phyloP scores from a whole-genome alignment of 1,140 invertebrate species.

The Drosophila gunungcola region DNA sequence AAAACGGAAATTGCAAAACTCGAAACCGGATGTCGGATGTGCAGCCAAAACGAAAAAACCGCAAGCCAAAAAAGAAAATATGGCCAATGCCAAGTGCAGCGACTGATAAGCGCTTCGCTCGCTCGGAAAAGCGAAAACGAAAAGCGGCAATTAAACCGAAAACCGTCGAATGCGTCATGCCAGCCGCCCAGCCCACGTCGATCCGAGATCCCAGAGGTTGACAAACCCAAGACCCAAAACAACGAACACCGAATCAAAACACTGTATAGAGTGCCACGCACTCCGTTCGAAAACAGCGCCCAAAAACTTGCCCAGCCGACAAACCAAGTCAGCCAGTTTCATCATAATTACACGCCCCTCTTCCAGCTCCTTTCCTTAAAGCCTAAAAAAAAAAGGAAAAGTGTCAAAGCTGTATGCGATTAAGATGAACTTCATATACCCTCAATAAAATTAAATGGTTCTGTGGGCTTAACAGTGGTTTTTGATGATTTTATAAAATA shows the following conservation, averaged over 20 bases:
- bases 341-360: constrained; percentile 64
- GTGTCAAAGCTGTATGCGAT: constrained; percentile 11
- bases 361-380: constrained; percentile 6
- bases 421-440: constrained; percentile 23
- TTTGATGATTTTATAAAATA: too few relatives aligned
- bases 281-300: constrained; percentile 24
- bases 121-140: constrained; percentile 39
- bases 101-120: constrained; percentile 42
- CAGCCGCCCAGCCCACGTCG: constrained; percentile 36
- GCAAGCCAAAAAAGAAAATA: constrained; percentile 38
- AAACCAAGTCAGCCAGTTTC: constrained; percentile 55
- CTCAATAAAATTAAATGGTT: constrained; percentile 3
- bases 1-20: constrained; percentile 46
- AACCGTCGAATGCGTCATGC: constrained; percentile 52
- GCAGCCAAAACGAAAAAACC: constrained; percentile 18
- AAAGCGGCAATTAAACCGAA: constrained; percentile 39
- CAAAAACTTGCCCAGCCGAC: constrained; percentile 41
- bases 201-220: constrained; percentile 42
- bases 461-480: too few relatives aligned
- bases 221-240: constrained; percentile 46
- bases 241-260: constrained; percentile 10
- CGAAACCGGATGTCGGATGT: constrained; percentile 56
- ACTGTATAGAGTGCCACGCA: constrained; percentile 36
- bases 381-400: constrained; percentile 39
- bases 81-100: constrained; percentile 49